Conservation (phyloP, 2,888 invertebrate genomes). For the Dicranocentrus wangi region DNA sequence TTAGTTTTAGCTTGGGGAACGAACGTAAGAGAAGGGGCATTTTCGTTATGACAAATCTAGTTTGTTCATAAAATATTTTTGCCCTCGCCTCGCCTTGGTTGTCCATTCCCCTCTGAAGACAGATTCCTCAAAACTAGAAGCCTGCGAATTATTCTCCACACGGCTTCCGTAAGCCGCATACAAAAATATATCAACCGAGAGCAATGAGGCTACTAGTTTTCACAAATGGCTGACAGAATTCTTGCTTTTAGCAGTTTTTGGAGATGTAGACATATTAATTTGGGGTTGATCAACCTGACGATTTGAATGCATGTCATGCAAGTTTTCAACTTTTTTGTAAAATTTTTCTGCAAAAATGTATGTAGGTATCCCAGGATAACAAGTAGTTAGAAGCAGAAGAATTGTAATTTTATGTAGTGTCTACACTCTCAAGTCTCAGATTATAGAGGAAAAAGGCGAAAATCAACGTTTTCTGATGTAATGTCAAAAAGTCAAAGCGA, state of each 20-base stretch:
- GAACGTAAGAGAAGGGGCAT: no score
- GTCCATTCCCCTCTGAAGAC: constrained; percentile 42
- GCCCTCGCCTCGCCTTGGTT: background rate
- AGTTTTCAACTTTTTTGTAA: constrained; percentile 58
- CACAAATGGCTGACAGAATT: constrained; percentile 59
- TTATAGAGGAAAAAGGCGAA: background rate
- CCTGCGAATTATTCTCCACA: constrained; percentile 48
- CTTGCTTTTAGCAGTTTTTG: constrained; percentile 59
- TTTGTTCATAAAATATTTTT: background rate
- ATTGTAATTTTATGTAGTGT: background rate
- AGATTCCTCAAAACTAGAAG: constrained; percentile 64
- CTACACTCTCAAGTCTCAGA: no score
- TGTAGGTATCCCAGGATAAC: background rate
- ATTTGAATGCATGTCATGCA: constrained; percentile 64
- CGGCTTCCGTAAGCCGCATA: constrained; percentile 62
- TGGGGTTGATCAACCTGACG: constrained; percentile 65
- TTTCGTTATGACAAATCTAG: no score
- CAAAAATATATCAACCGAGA: constrained; percentile 46
- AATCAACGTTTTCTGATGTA: constrained; percentile 43
- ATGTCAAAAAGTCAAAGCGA: constrained; percentile 61
- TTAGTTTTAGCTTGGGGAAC: no score
- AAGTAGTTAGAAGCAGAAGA: background rate
- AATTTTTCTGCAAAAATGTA: constrained; percentile 30
- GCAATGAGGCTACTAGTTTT: constrained; percentile 63
- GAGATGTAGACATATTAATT: constrained; percentile 66